Evolutionary conservation across 2,113 vertebrate species (phyloP), one percentile per base, ranked within the genome.

Genomic region (Cottus gobio): DNA sequence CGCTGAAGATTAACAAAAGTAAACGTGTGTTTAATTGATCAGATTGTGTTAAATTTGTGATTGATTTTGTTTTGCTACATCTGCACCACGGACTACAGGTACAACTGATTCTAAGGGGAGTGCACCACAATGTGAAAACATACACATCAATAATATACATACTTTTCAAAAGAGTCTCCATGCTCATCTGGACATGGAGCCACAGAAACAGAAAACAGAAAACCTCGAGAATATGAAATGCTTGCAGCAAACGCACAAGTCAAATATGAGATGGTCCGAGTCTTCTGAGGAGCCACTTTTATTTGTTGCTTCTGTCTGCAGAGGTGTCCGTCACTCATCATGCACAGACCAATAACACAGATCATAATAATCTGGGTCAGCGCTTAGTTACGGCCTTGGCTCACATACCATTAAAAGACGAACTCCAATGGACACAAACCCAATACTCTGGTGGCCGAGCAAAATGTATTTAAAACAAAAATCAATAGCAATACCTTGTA

Each of bases 401-500:
- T 86, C 74, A 61, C 75, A 77, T 48, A 66, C 34, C 81, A 88
- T 87, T 88, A 90, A 90, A 78, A 90, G 86, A 89, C 86, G 85
- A 86, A 91, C 86, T 77, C 10, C 12, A 87, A 91, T 50, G 80
- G 89, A 91, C 92, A 93, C 78, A 85, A 90, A 86, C 83, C 90
- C 89, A 85, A 93, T 93, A 89, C 87, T 82, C 93, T 79, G 83
- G 90, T 93, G 91, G 89, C 84, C 31, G 4, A 76, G 85, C 84
- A 85, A 92, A 90, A 92, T 88, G 83, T 92, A 92, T 92, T 91
- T 87, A 91, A 91, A 92, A 91, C 81, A 87, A 93, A 93, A 93
- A 94, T 94, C 92, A 90, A 94, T 93, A 92, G 69, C 87, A 87
- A 90, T 88, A 86, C 74, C 90, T 87, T 87, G 85, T 85, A 89